Conservation (phyloP, 2,113 vertebrate genomes). For the Macaca mulatta region DNA sequence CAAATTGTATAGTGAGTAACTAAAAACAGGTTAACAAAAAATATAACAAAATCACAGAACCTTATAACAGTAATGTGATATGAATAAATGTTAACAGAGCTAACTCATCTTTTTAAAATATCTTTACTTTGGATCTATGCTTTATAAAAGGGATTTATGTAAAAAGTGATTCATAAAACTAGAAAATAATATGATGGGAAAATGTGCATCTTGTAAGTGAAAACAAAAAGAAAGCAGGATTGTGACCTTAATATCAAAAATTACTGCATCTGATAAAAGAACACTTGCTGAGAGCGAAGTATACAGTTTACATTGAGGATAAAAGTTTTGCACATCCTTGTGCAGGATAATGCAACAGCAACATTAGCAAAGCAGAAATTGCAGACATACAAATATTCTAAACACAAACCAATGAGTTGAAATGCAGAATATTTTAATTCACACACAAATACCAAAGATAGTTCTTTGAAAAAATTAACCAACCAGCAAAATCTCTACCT, state of each 20-base stretch:
- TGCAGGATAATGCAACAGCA: not conserved
- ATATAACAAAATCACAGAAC: not conserved
- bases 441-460: not conserved
- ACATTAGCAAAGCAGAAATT: not conserved
- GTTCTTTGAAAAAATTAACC: not conserved
- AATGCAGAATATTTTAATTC: not conserved
- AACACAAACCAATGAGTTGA: not conserved
- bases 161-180: not conserved
- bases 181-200: not conserved
- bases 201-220: not conserved
- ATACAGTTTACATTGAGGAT: not conserved
- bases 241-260: not conserved
- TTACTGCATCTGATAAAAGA: not conserved
- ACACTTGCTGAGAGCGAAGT: not conserved
- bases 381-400: not conserved
- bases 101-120: not conserved
- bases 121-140: not conserved
- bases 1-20: not conserved
- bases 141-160: not conserved
- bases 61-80: not conserved
- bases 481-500: not conserved
- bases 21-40: not conserved
- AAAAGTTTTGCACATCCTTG: not conserved
- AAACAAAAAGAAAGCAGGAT: not conserved
- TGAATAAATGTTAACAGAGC: not conserved